A percentile compares a stretch with the other conserved stretches of the same genome.
phyloP scores from a whole-genome alignment of 2,888 invertebrate genomes.

The Drosophila austrosaltans region DNA sequence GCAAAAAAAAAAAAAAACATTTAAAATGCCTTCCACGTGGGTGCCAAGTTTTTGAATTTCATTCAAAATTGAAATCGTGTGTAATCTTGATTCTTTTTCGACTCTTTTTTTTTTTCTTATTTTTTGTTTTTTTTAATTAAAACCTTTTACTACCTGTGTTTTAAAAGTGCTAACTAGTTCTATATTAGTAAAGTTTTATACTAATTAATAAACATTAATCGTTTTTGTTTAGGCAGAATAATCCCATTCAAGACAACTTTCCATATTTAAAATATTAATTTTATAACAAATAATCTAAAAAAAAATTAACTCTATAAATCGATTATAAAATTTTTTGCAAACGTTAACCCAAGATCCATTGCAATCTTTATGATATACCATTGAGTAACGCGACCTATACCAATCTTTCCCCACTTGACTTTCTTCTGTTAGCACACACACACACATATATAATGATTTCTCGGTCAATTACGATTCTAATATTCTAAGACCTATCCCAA shows the following conservation, averaged over 20 bases:
- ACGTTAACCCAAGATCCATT: neutral
- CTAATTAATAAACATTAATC: neutral
- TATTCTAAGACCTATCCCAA: conserved; percentile 7
- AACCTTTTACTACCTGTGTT: neutral
- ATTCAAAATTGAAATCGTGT: neutral
- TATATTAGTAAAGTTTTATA: neutral
- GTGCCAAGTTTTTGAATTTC: neutral
- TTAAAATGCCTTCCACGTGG: neutral
- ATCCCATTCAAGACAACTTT: too few relatives aligned
- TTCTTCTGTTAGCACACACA: neutral
- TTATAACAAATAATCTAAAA: too few relatives aligned
- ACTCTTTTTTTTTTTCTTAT: neutral
- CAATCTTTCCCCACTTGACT: neutral
- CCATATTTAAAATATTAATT: too few relatives aligned
- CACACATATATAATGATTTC: neutral
- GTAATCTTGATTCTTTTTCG: too few relatives aligned
- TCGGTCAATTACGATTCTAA: neutral
- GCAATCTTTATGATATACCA: neutral
- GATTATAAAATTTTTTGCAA: neutral
- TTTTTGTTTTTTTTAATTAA: neutral
- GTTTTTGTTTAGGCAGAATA: neutral
- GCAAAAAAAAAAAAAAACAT: neutral
- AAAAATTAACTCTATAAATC: neutral
- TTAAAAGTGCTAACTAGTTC: neutral
- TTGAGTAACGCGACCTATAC: neutral